phyloP scores from a whole-genome alignment of 2,113 vertebrate genomes.

The Rhineura floridana region DNA sequence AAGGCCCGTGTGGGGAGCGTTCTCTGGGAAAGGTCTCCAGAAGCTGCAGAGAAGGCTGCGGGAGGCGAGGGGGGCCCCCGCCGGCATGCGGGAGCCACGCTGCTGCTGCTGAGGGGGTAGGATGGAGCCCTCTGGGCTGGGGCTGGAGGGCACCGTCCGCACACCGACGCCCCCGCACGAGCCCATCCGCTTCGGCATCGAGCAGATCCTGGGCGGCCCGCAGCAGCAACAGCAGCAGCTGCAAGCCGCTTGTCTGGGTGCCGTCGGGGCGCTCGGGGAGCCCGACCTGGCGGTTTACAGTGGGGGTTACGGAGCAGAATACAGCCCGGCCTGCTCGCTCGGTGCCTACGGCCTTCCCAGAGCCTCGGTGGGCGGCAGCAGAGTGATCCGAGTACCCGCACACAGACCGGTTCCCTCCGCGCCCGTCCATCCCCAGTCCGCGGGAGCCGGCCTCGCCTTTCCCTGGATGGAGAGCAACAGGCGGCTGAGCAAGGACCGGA shows the following conservation, averaged over 20 bases:
- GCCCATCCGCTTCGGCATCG: conserved; percentile 92
- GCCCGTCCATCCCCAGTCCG: conserved; percentile 71
- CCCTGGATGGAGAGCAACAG: conserved; percentile 95
- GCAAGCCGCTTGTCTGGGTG: neutral
- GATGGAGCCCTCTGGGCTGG: conserved; percentile 87
- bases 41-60: neutral
- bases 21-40: neutral
- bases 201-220: conserved; percentile 90
- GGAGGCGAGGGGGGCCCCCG: neutral
- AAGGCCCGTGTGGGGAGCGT: neutral
- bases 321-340: conserved; percentile 85
- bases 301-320: conserved; percentile 84
- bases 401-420: conserved; percentile 86
- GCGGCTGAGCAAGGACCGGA: conserved; percentile 90
- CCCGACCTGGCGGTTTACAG: conserved; percentile 81
- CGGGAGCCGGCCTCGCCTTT: conserved; percentile 85
- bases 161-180: conserved; percentile 85
- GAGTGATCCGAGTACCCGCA: conserved; percentile 86
- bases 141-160: conserved; percentile 64
- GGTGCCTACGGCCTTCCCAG: conserved; percentile 80
- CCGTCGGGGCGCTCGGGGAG: conserved; percentile 72
- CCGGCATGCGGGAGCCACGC: neutral
- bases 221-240: conserved; percentile 82
- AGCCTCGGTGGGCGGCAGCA: conserved; percentile 60
- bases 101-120: neutral